These are phyloP conservation scores for Pterostichus madidus DNA, from an alignment of 2,888 invertebrate genomes.

Conservation along the genomic window DNA sequence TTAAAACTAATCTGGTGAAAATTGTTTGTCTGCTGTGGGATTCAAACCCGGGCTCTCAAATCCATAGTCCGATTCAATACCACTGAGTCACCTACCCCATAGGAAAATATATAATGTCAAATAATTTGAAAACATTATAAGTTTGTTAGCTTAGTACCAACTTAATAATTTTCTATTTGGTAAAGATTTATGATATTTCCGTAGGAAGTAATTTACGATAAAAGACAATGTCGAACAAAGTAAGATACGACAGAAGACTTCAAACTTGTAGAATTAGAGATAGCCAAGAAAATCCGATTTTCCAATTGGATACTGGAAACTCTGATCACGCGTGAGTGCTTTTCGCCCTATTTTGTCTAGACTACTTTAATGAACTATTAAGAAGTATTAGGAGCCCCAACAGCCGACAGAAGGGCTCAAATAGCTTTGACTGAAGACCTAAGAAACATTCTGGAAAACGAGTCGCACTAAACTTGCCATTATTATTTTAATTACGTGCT, in stretches of 20 bases:
- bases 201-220: no score
- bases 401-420: not conserved
- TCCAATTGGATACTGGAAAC: slow-evolving; percentile 37
- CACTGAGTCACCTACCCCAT: no score
- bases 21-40: no score
- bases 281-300: slow-evolving; percentile 29
- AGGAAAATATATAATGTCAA: no score
- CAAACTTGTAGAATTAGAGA: slow-evolving; percentile 5
- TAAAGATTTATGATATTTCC: no score
- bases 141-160: no score
- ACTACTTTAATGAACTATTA: slow-evolving; percentile 60
- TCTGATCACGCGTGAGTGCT: slow-evolving; percentile 8
- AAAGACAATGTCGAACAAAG: not conserved
- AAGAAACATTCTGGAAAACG: not conserved
- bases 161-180: no score
- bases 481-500: slow-evolving; percentile 37
- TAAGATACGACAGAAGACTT: not conserved
- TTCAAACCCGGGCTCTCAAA: no score
- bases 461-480: slow-evolving; percentile 32
- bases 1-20: no score
- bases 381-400: slow-evolving; percentile 41
- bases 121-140: no score
- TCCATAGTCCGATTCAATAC: no score
- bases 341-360: slow-evolving; percentile 22
- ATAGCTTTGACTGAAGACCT: not conserved